Evolutionary conservation across 2,888 invertebrate species (phyloP).

Genomic region (Amphipyra berbera): DNA sequence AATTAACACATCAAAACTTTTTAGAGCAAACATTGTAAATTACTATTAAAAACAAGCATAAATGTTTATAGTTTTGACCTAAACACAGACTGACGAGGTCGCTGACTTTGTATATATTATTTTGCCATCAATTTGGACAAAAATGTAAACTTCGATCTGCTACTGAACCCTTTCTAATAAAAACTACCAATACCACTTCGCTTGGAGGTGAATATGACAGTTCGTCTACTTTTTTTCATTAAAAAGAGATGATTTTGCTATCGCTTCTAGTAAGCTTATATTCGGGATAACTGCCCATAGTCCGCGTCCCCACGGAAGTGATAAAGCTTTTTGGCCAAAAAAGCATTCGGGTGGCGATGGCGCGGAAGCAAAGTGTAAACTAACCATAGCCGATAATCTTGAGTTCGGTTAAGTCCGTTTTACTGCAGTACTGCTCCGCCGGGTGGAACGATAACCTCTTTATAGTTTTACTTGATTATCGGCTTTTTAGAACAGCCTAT

Average conservation of each 20-base stretch:
- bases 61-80: not conserved
- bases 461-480: constrained; percentile 54
- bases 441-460: constrained; percentile 76
- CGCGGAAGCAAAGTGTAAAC: constrained; percentile 85
- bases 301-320: constrained; percentile 87
- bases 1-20: not conserved
- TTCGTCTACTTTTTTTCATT: no score
- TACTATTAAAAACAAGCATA: not conserved
- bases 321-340: constrained; percentile 89
- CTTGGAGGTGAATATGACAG: no score
- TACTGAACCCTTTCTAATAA: no score
- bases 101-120: no score
- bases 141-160: no score
- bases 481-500: not conserved
- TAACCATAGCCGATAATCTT: constrained; percentile 80
- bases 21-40: not conserved
- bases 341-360: constrained; percentile 86
- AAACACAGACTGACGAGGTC: not conserved
- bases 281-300: constrained; percentile 68
- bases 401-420: constrained; percentile 47
- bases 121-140: no score
- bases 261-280: constrained; percentile 62
- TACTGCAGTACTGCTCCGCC: constrained; percentile 67
- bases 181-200: no score
- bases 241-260: not conserved